Evolutionary conservation across 2,113 vertebrate species (phyloP).

Genomic region (Nothobranchius kuhntae): DNA sequence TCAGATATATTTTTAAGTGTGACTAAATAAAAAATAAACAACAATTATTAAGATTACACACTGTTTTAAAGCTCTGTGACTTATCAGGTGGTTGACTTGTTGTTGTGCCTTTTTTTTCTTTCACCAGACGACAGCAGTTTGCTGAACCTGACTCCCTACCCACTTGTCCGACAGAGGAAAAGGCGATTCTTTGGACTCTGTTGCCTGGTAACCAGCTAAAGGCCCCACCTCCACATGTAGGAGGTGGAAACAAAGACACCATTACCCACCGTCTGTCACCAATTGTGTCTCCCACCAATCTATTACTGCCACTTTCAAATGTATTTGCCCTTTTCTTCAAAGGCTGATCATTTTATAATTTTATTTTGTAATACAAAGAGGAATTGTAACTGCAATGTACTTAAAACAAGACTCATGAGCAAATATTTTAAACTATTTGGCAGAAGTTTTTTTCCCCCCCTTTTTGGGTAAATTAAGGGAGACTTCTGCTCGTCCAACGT

Average conservation of each 20-base stretch:
- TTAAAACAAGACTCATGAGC: constrained; percentile 71
- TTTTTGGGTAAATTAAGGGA: constrained; percentile 57
- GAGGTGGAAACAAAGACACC: constrained; percentile 71
- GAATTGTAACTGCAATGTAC: constrained; percentile 74
- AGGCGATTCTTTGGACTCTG: constrained; percentile 96
- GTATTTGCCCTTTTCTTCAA: constrained; percentile 79
- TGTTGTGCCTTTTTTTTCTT: constrained; percentile 9
- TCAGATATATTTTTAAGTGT: too few relatives aligned
- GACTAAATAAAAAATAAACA: neutral
- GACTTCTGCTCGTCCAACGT: constrained; percentile 52
- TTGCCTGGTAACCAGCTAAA: constrained; percentile 95
- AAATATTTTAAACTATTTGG: constrained; percentile 78
- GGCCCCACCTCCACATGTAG: constrained; percentile 61
- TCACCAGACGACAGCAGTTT: constrained; percentile 95
- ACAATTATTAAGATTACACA: too few relatives aligned
- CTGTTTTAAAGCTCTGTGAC: constrained; percentile 13
- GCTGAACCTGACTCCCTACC: constrained; percentile 95
- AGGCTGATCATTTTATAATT: constrained; percentile 79
- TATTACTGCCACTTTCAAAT: constrained; percentile 82
- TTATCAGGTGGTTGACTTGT: constrained; percentile 43
- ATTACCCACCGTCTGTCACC: constrained; percentile 74
- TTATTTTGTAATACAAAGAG: constrained; percentile 79
- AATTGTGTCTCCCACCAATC: constrained; percentile 78
- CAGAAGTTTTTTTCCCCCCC: constrained; percentile 43
- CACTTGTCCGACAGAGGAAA: constrained; percentile 94